These are phyloP conservation scores for Andrena cerasifolii DNA, from an alignment of 1,140 invertebrate species.

Conservation along the genomic window DNA sequence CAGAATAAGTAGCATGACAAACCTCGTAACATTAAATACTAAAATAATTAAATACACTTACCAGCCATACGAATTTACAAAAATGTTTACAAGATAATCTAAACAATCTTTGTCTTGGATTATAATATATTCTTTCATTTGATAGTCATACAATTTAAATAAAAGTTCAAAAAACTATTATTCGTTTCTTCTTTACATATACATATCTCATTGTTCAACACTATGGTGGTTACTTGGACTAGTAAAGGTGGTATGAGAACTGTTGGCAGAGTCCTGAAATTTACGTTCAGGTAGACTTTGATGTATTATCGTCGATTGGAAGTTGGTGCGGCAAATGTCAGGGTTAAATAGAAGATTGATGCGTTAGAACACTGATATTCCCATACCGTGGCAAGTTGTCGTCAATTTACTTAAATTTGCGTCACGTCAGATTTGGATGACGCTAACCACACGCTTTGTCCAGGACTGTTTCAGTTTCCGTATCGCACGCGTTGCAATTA, in stretches of 20 bases:
- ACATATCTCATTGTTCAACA: too few relatives aligned
- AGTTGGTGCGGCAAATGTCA: constrained; percentile 48
- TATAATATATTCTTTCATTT: too few relatives aligned
- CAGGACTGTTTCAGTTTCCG: background rate
- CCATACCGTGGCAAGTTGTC: constrained; percentile 4
- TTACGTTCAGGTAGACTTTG: constrained; percentile 32
- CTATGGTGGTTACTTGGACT: background rate
- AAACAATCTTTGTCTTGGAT: too few relatives aligned
- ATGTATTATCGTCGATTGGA: constrained; percentile 32
- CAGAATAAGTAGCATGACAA: too few relatives aligned
- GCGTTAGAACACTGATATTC: constrained; percentile 27
- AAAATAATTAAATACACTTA: too few relatives aligned
- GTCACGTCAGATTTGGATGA: background rate
- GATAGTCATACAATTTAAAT: too few relatives aligned
- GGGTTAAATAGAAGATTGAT: constrained; percentile 46
- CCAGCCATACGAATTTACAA: too few relatives aligned
- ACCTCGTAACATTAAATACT: too few relatives aligned
- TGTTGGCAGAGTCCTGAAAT: constrained; percentile 36
- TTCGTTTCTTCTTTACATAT: too few relatives aligned
- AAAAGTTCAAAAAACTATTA: too few relatives aligned
- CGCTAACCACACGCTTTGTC: background rate
- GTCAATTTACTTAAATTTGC: constrained; percentile 6
- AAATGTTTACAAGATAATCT: too few relatives aligned
- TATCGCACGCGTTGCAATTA: background rate
- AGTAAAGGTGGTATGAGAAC: background rate